Evolutionary conservation across 2,888 invertebrate genomes (phyloP).

Genomic region (Chironomus riparius): DNA sequence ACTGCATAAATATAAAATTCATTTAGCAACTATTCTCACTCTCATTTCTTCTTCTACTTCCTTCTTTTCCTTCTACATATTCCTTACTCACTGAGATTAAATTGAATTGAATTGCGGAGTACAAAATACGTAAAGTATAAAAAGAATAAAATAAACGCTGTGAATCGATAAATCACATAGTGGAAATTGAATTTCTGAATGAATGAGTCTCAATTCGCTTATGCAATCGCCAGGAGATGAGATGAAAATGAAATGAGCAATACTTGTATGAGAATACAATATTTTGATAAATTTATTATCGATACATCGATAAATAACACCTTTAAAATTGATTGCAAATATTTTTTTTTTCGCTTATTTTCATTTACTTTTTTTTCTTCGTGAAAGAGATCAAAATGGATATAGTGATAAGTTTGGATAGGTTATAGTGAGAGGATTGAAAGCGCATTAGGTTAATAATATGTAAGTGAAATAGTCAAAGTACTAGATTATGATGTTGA

Average conservation of each 20-base stretch:
- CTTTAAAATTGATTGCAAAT: constrained; percentile 18
- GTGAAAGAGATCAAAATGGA: background rate
- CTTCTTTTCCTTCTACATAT: too few relatives aligned
- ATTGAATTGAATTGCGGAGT: too few relatives aligned
- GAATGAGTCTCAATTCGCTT: background rate
- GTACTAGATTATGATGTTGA: too few relatives aligned
- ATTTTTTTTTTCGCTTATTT: background rate
- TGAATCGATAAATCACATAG: background rate
- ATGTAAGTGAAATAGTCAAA: too few relatives aligned
- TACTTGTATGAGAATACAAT: background rate
- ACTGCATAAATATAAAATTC: too few relatives aligned
- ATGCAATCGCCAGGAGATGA: constrained; percentile 1
- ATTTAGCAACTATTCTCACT: too few relatives aligned
- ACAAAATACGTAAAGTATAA: background rate
- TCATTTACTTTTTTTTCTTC: background rate
- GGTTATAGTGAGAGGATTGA: too few relatives aligned
- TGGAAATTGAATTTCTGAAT: constrained; percentile 16
- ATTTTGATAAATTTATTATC: constrained; percentile 28
- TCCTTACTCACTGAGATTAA: too few relatives aligned
- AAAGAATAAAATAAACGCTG: background rate
- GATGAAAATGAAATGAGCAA: background rate
- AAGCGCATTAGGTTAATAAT: too few relatives aligned
- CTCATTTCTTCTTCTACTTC: too few relatives aligned
- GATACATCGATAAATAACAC: constrained; percentile 28
- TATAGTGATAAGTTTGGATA: background rate